Conservation (phyloP, 2,797 vertebrate genomes). For the Dermochelys coriacea region DNA sequence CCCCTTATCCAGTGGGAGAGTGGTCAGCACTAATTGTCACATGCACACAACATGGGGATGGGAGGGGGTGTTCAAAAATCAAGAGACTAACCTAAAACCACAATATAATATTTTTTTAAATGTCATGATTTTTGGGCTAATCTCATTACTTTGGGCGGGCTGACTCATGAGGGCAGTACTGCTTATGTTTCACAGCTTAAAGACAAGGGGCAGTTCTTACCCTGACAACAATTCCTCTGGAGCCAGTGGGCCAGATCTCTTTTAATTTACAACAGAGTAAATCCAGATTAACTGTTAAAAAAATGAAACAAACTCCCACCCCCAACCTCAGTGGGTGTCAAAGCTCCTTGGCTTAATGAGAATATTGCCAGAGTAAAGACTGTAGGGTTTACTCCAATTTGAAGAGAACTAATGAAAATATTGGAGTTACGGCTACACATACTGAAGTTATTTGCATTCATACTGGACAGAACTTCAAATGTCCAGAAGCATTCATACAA, state of each 20-base stretch:
- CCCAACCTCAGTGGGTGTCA: neutral
- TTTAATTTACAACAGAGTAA: neutral
- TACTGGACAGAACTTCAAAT: neutral
- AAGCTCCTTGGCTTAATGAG: neutral
- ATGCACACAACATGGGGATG: too few relatives aligned
- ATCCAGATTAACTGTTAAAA: neutral
- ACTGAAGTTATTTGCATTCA: neutral
- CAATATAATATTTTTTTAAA: too few relatives aligned
- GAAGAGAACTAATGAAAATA: neutral
- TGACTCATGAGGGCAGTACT: too few relatives aligned
- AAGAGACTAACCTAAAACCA: too few relatives aligned
- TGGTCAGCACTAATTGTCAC: too few relatives aligned
- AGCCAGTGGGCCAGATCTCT: neutral
- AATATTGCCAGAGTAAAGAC: neutral
- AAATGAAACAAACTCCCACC: neutral
- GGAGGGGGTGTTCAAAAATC: too few relatives aligned
- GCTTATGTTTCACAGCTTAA: neutral
- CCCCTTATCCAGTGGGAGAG: too few relatives aligned
- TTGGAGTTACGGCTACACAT: neutral
- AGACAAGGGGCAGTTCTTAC: neutral
- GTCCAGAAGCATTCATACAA: neutral
- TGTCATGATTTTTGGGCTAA: too few relatives aligned
- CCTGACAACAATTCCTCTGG: neutral
- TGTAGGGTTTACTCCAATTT: neutral
- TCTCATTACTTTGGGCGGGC: too few relatives aligned